Evolutionary conservation across 2,113 vertebrate species (phyloP).

Genomic region (Leptocoma aspasia): DNA sequence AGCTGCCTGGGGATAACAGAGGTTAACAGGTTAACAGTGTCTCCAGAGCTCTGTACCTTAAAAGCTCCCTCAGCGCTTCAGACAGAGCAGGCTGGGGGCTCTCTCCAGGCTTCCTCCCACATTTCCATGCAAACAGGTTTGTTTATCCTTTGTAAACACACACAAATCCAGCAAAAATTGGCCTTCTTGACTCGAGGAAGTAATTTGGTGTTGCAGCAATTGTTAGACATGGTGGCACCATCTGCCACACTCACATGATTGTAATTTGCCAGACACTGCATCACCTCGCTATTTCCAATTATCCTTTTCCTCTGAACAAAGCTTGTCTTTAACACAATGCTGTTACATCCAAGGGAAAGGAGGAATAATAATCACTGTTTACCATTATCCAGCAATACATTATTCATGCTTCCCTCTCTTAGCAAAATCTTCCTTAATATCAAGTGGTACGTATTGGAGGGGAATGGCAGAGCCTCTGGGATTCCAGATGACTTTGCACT

Average conservation of each 20-base stretch:
- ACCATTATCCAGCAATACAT: constrained; percentile 49
- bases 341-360: neutral
- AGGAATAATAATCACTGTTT: constrained; percentile 39
- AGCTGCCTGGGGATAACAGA: neutral
- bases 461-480: neutral
- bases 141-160: neutral
- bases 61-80: neutral
- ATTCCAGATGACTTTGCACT: neutral
- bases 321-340: neutral
- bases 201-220: neutral
- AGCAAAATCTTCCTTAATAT: neutral
- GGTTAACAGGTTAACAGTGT: too few relatives aligned
- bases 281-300: neutral
- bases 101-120: neutral
- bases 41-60: neutral
- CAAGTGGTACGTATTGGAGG: neutral
- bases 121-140: neutral
- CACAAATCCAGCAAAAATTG: neutral
- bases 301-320: neutral
- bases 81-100: neutral
- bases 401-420: constrained; percentile 51
- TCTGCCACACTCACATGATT: neutral
- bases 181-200: neutral
- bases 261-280: neutral
- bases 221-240: neutral